Evolutionary conservation across 2,113 vertebrate species (phyloP), one percentile per base, ranked within the genome.

Genomic region (Oenanthe oenanthe): DNA sequence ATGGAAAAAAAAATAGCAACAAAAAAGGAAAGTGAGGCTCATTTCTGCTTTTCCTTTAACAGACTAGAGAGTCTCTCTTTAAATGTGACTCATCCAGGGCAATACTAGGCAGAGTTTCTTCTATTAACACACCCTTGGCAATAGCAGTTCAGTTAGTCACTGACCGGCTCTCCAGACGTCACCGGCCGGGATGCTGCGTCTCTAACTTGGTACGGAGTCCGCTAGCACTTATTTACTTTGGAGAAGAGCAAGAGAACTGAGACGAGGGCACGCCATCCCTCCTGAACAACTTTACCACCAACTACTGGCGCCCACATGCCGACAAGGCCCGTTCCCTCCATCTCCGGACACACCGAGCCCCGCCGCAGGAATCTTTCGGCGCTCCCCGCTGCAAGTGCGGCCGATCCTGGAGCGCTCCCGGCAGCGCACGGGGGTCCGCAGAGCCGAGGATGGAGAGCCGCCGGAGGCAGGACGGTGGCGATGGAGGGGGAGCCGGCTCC

Each of bases 61-160:
- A 92, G 56, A 70, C 73, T 36, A 48, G 48, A 85, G 51, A 92
- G 84, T 32, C 76, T 88, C 72, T 28, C 72, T 84, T 84, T 81
- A 85, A 78, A 89, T 70, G 87, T 94, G 95, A 94, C 94, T 96
- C 95, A 96, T 53, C 32, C 70, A 13, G 95, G 89, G 96, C 91
- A 94, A 92, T 29, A 77, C 71, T 71, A 90, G 68, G 91, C 92
- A 91, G 12, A 61, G 92, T 70, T 87, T 89, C 85, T 85, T 42
- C 89, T 86, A 2, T 26, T 95, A 92, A 92, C 92, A 95, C 93
- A 92, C 92, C 91, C 96, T 96, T 94, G 92, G 95, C 90, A 95
- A 40, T 38, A 71, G 96, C 68, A 74, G 67, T 42, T 76, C 79
- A 50, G 76, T 96, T 96, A 95, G 75, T 97, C 95, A 96, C 91